Base-by-base conservation (phyloP, 2,113 vertebrate genomes). In the Grallaria varia region DNA sequence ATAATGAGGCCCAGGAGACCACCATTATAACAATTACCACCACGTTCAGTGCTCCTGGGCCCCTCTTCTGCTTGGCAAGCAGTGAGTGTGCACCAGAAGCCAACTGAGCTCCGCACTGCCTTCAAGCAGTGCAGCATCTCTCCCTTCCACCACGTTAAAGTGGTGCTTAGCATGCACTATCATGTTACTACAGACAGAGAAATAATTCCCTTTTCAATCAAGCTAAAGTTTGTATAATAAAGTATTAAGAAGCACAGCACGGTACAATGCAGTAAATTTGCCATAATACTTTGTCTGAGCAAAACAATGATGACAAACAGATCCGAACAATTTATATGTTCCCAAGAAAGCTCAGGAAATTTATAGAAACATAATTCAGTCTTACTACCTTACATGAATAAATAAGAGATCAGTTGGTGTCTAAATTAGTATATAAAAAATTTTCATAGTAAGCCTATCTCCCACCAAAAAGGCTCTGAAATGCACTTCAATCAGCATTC, bases 221-320 rank as follows among this genome's bases (percentile, higher is more conserved):
- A 79, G 52, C 35, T 72, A 50, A 92, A 45, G 56, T 40, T 74
- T 22, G 47, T 8, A 23, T 30, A 33, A 40, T 22, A 42, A 45
- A 74, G 21, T 20, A 83, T 83, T 85, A 75, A 64, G 67, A 79
- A 95, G 56, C 58, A 45, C 60, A 75, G 62, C 88, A 85, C 1
- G 0, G 62, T 55, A 83, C 67, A 82, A 75, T 88, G 75, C 66
- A 75, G 69, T 93, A 89, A 87, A 94, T 90, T 88, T 68, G 19
- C 71, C 4, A 2, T 19, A 83, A 90, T 85, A 25, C 12, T 44
- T 83, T 79, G 39, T 76, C 93, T 60, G 44, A 85, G 49, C 30
- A 88, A 93, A 95, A 73, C 85, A 93, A 60, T 37, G 25, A 56
- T 73, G 78, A 93, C 89, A 93, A 90, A 88, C 60, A 47, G 66